phyloP scores from a whole-genome alignment of 92 coral and sea anemone genomes.

The Phymanthus crucifer region DNA sequence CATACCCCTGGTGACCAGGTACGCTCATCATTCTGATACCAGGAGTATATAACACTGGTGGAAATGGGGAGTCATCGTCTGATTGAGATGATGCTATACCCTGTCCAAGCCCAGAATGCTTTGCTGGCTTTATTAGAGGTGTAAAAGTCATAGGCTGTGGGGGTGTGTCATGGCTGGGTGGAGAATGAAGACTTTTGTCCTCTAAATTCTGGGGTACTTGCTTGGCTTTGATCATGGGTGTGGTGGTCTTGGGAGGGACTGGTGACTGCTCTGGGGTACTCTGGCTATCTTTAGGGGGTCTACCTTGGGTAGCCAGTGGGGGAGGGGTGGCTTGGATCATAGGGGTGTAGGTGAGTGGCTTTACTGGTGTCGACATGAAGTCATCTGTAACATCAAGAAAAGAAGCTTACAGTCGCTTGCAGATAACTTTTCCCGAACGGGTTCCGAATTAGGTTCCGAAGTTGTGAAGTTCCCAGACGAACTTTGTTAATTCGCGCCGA shows the following conservation, averaged over 20 bases:
- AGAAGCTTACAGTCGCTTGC: too few relatives aligned
- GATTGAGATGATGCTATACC: conserved; percentile 9
- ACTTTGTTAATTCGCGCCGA: too few relatives aligned
- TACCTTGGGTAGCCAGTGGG: conserved; percentile 14
- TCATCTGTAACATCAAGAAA: conserved; percentile 29
- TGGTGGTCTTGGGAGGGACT: conserved; percentile 72
- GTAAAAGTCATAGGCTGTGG: conserved; percentile 65
- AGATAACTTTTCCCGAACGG: too few relatives aligned
- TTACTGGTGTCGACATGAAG: conserved; percentile 66
- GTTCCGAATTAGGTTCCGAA: too few relatives aligned
- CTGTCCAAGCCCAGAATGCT: not conserved
- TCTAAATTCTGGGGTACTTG: not conserved
- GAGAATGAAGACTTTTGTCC: not conserved
- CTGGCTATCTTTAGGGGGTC: not conserved
- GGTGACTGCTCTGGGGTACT: conserved; percentile 65
- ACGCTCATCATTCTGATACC: conserved; percentile 57
- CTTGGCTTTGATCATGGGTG: conserved; percentile 69
- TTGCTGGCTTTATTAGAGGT: conserved; percentile 55
- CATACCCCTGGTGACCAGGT: conserved; percentile 17
- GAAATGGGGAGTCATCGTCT: conserved; percentile 54
- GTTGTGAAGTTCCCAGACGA: too few relatives aligned
- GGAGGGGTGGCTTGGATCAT: conserved; percentile 70
- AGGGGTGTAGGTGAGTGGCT: conserved; percentile 74
- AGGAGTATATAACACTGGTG: conserved; percentile 77
- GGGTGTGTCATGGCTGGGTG: conserved; percentile 38